Conservation (phyloP, 2,797 vertebrate genomes). For the Chaetophractus vellerosus region DNA sequence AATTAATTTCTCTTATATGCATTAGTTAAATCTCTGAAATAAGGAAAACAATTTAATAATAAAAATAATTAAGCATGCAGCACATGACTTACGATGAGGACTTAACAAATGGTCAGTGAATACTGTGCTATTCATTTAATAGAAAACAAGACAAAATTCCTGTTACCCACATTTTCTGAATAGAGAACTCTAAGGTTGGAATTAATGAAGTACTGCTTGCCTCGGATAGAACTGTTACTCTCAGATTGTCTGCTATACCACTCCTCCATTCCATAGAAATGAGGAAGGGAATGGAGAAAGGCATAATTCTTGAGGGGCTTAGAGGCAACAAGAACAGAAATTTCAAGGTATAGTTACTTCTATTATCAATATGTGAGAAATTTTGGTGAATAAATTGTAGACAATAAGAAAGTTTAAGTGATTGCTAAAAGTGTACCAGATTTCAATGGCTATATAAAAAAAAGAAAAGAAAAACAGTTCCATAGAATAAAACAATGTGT, state of each 20-base stretch:
- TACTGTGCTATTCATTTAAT: too few species aligned
- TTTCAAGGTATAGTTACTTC: not conserved
- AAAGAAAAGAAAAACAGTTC: not conserved
- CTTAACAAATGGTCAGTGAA: not conserved
- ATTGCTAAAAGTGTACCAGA: not conserved
- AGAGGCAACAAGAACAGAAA: not conserved
- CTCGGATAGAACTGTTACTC: not conserved
- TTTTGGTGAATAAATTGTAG: not conserved
- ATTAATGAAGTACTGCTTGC: not conserved
- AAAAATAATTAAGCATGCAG: not conserved
- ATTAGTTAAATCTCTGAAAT: not conserved
- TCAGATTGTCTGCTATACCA: not conserved
- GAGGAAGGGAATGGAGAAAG: not conserved
- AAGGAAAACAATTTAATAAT: not conserved
- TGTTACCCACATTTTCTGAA: not conserved
- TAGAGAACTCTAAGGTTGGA: not conserved
- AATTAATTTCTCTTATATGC: not conserved
- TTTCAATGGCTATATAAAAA: not conserved
- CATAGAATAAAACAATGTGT: not conserved
- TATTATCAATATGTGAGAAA: not conserved
- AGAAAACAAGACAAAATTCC: not conserved
- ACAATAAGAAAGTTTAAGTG: not conserved
- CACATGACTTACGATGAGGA: not conserved
- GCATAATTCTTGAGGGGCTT: not conserved
- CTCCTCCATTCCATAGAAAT: not conserved